Evolutionary conservation across 2,113 vertebrate species (phyloP).

Genomic region (Sapayoa aenigma): DNA sequence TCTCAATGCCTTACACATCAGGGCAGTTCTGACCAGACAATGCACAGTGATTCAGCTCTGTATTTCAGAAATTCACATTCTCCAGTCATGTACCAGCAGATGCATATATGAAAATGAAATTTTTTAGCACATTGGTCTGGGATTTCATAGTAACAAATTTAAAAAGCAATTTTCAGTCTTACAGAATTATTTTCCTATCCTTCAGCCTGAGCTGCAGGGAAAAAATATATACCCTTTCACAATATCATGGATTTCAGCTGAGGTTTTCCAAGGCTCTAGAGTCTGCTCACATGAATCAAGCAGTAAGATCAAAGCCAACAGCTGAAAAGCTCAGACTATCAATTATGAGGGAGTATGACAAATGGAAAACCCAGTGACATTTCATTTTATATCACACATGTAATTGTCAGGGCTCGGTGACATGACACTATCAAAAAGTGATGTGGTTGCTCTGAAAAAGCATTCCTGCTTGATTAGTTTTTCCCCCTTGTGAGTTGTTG

Average conservation of each 20-base stretch:
- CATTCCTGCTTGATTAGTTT: background rate
- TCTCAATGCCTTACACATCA: rapidly evolving
- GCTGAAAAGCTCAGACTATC: constrained; percentile 1
- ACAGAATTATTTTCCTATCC: background rate
- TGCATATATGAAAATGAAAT: background rate
- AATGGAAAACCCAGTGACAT: constrained; percentile 16
- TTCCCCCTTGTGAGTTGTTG: background rate
- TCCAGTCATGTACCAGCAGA: background rate
- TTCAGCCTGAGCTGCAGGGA: background rate
- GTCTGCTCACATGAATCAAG: constrained; percentile 7
- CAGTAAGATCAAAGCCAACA: background rate
- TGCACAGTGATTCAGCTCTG: background rate
- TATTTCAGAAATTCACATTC: background rate
- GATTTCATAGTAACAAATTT: background rate
- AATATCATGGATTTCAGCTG: background rate
- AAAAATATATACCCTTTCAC: background rate
- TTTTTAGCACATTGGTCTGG: background rate
- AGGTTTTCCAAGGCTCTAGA: background rate
- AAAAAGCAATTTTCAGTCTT: background rate
- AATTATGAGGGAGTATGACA: constrained; percentile 2
- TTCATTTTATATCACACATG: constrained; percentile 45
- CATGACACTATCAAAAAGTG: background rate
- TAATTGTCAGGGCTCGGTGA: background rate
- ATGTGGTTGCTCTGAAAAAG: constrained; percentile 33
- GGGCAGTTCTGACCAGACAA: background rate